Evolutionary conservation across 1,140 invertebrate genomes (phyloP).

Genomic region (Hyphantria cunea): DNA sequence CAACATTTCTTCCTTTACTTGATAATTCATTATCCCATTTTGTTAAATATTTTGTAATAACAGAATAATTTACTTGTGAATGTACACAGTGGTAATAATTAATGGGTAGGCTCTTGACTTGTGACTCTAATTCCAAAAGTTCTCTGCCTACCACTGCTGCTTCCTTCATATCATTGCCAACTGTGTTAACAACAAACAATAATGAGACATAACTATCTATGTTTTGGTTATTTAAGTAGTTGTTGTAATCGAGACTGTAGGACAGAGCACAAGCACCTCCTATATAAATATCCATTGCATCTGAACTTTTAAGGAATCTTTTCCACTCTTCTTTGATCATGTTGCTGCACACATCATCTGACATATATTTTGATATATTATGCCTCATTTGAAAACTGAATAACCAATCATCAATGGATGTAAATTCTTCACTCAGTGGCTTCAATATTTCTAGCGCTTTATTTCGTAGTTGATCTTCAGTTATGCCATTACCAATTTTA

Average conservation of each 20-base stretch:
- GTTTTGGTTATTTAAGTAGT: slow-evolving; percentile 31
- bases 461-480: slow-evolving; percentile 31
- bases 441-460: slow-evolving; percentile 36
- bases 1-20: slow-evolving; percentile 28
- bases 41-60: slow-evolving; percentile 33
- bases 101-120: slow-evolving; percentile 35
- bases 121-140: slow-evolving; percentile 21
- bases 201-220: slow-evolving; percentile 34
- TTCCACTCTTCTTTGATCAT: slow-evolving; percentile 33
- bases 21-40: slow-evolving; percentile 38
- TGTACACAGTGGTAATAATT: slow-evolving; percentile 34
- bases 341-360: slow-evolving; percentile 27
- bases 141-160: slow-evolving; percentile 36
- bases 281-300: slow-evolving; percentile 34
- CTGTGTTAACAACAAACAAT: slow-evolving; percentile 30
- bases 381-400: slow-evolving; percentile 36
- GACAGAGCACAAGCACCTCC: slow-evolving; percentile 34
- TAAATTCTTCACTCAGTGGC: slow-evolving; percentile 33
- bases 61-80: slow-evolving; percentile 29
- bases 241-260: slow-evolving; percentile 35
- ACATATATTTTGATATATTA: slow-evolving; percentile 35
- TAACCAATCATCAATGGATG: slow-evolving; percentile 40
- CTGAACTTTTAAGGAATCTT: slow-evolving; percentile 27
- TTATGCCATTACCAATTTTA: slow-evolving; percentile 33
- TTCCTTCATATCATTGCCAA: slow-evolving; percentile 35